Evolutionary conservation across 2,888 invertebrate species (phyloP).

Genomic region (Diarsia dahlii): DNA sequence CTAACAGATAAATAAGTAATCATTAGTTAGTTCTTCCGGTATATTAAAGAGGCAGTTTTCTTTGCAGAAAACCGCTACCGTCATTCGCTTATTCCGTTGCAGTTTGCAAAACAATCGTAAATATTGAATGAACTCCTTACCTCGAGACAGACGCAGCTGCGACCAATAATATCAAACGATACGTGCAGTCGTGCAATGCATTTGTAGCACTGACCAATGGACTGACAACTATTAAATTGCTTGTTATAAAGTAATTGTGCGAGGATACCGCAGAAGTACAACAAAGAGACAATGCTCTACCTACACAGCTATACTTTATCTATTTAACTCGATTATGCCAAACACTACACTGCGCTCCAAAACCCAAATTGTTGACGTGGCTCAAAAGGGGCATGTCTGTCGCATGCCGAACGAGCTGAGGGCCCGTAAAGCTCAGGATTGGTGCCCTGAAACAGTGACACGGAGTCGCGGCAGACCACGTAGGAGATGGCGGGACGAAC

Average conservation of each 20-base stretch:
- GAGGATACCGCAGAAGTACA: neutral
- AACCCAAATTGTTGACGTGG: neutral
- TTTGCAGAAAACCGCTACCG: slow-evolving; percentile 11
- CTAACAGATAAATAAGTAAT: neutral
- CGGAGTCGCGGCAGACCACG: too few species aligned
- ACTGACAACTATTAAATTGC: neutral
- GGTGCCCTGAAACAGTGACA: too few species aligned
- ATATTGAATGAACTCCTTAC: slow-evolving; percentile 83
- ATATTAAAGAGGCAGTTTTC: too few species aligned
- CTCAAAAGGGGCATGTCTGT: too few species aligned
- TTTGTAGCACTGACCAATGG: slow-evolving; percentile 27
- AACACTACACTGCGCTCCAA: too few species aligned
- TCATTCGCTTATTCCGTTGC: neutral
- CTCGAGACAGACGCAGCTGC: slow-evolving; percentile 73
- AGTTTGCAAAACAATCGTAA: slow-evolving; percentile 78
- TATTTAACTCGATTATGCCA: neutral
- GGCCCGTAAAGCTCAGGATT: too few species aligned
- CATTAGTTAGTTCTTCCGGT: neutral
- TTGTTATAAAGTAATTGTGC: slow-evolving; percentile 3
- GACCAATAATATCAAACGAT: slow-evolving; percentile 66
- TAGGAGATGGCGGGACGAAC: too few species aligned
- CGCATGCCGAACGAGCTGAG: too few species aligned
- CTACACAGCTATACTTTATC: neutral
- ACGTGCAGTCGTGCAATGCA: slow-evolving; percentile 37
- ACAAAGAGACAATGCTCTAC: neutral